Percentiles rank a stretch among this genome's conserved stretches.
phyloP scores from a whole-genome alignment of 2,113 vertebrate species.

The Percopsis transmontana region DNA sequence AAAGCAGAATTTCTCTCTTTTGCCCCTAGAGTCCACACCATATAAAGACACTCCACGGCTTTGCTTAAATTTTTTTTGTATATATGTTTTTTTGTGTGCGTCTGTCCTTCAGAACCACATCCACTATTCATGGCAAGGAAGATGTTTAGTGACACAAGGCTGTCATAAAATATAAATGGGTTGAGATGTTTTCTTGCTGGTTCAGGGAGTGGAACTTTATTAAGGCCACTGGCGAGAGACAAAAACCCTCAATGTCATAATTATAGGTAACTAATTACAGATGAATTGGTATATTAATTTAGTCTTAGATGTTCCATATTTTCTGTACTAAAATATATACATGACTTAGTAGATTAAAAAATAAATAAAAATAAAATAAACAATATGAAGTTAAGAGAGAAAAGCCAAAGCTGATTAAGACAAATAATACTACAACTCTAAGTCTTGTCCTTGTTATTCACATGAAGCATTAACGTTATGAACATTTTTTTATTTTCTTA shows the following conservation, averaged over 20 bases:
- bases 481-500: slow-evolving; percentile 88
- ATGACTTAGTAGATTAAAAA: slow-evolving; percentile 72
- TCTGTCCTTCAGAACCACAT: slow-evolving; percentile 63
- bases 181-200: slow-evolving; percentile 38
- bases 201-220: slow-evolving; percentile 51
- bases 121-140: slow-evolving; percentile 31
- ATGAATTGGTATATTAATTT: slow-evolving; percentile 88
- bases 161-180: slow-evolving; percentile 38
- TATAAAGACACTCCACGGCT: slow-evolving; percentile 69
- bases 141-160: slow-evolving; percentile 40
- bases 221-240: slow-evolving; percentile 61
- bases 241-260: slow-evolving; percentile 78
- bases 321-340: slow-evolving; percentile 84
- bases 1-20: slow-evolving; percentile 50
- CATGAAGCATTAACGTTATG: slow-evolving; percentile 83
- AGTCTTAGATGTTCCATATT: slow-evolving; percentile 87
- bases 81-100: slow-evolving; percentile 52
- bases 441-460: slow-evolving; percentile 78
- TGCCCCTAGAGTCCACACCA: slow-evolving; percentile 58
- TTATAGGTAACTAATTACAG: slow-evolving; percentile 84
- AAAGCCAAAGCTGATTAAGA: slow-evolving; percentile 92
- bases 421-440: slow-evolving; percentile 80
- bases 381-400: slow-evolving; percentile 33
- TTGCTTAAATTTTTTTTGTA: slow-evolving; percentile 37
- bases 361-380: slow-evolving; percentile 67